These are phyloP conservation scores for Leptothorax acervorum DNA, from an alignment of 2,888 invertebrate species.

Conservation along the genomic window DNA sequence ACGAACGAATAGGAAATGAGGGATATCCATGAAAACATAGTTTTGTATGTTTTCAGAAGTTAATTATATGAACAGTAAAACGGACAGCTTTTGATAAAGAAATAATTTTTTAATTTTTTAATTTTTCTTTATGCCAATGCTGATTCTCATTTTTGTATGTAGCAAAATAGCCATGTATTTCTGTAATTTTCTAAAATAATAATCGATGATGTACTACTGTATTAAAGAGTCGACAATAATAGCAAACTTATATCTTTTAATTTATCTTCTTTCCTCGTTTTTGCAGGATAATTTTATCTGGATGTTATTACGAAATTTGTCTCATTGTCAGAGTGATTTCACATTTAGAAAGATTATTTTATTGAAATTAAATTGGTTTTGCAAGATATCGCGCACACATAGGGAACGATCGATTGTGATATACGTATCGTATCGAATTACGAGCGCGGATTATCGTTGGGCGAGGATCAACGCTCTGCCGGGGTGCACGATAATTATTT, in stretches of 20 bases:
- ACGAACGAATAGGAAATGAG: background rate
- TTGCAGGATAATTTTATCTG: background rate
- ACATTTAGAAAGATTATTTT: conserved; percentile 46
- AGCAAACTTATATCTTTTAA: background rate
- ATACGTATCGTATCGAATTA: conserved; percentile 69
- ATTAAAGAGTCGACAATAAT: background rate
- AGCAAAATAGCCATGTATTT: background rate
- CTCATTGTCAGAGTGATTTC: conserved; percentile 29
- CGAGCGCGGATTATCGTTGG: conserved; percentile 70
- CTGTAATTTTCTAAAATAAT: background rate
- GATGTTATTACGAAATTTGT: conserved; percentile 43
- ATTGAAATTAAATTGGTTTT: conserved; percentile 65
- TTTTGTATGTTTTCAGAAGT: background rate
- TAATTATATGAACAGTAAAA: background rate
- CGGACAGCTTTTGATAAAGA: background rate
- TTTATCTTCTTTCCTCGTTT: background rate
- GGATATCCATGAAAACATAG: background rate
- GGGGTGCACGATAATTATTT: conserved; percentile 73
- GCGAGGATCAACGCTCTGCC: conserved; percentile 68
- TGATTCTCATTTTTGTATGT: background rate
- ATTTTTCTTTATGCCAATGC: background rate
- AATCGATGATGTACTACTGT: background rate
- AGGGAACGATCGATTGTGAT: conserved; percentile 65
- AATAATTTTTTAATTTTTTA: background rate
- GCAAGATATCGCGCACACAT: conserved; percentile 28